Evolutionary conservation across 92 coral and sea anemone genomes (phyloP).

Genomic region (Parazoanthus darwini): DNA sequence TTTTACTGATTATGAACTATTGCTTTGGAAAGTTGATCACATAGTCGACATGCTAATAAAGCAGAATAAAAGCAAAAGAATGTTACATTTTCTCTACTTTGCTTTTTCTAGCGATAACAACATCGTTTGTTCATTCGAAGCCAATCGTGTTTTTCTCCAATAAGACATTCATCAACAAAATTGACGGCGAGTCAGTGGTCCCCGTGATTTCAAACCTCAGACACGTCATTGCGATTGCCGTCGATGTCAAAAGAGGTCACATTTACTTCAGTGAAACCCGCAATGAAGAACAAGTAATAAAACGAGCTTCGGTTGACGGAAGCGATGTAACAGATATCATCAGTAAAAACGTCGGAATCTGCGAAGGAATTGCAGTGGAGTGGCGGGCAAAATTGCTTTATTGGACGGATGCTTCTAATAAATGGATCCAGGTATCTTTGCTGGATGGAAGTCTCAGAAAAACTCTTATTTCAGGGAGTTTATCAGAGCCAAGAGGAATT

Average conservation of each 20-base stretch:
- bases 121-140: conserved; percentile 12
- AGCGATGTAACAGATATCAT: background rate
- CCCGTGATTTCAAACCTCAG: conserved; percentile 17
- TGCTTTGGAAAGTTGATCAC: no score
- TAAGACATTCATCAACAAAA: conserved; percentile 27
- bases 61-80: no score
- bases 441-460: conserved; percentile 36
- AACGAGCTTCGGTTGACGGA: background rate
- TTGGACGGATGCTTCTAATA: conserved; percentile 34
- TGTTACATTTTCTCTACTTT: background rate
- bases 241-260: conserved; percentile 11
- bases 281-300: background rate
- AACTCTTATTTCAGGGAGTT: conserved; percentile 9
- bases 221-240: conserved; percentile 19
- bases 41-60: no score
- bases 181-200: background rate
- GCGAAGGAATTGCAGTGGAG: conserved; percentile 36
- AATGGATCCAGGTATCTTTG: conserved; percentile 26
- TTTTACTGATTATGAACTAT: no score
- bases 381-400: conserved; percentile 32
- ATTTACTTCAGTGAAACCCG: conserved; percentile 7
- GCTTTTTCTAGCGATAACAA: background rate
- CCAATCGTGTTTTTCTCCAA: conserved; percentile 38
- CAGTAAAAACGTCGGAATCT: conserved; percentile 12
- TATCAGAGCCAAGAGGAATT: conserved; percentile 34